phyloP scores from a whole-genome alignment of 1,140 invertebrate species.

The Brachionus rotundiformis region DNA sequence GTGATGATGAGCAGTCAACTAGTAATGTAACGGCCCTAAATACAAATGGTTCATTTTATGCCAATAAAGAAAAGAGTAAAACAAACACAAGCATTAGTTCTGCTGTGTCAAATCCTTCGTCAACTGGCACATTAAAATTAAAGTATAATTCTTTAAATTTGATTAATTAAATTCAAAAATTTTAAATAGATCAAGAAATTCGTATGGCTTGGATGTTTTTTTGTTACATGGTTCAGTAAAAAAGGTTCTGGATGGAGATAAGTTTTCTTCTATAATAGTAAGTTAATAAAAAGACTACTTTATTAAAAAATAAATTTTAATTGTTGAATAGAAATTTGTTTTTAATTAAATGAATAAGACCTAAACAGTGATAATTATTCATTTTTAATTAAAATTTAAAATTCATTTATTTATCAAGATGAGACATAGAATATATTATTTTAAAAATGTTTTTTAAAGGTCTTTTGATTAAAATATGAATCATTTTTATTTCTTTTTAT shows the following conservation, averaged over 20 bases:
- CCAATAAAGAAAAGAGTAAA: constrained; percentile 21
- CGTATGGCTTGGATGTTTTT: constrained; percentile 44
- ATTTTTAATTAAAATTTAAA: too few relatives aligned
- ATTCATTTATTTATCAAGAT: too few relatives aligned
- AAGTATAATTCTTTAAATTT: constrained; percentile 17
- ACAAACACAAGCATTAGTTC: background rate
- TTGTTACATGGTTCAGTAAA: constrained; percentile 38
- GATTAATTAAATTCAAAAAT: background rate
- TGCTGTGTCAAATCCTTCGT: background rate
- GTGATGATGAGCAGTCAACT: background rate
- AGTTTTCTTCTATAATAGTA: constrained; percentile 42
- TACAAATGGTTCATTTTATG: background rate
- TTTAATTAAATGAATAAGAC: too few relatives aligned
- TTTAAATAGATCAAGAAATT: constrained; percentile 15
- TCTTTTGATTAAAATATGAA: too few relatives aligned
- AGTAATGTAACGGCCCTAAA: background rate
- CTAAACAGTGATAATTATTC: too few relatives aligned
- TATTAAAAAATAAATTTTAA: too few relatives aligned
- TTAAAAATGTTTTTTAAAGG: too few relatives aligned
- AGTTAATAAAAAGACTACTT: too few relatives aligned
- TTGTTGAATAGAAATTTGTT: too few relatives aligned
- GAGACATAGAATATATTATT: too few relatives aligned
- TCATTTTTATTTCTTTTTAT: too few relatives aligned
- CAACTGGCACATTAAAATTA: background rate
- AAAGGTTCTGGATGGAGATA: constrained; percentile 35